phyloP scores from a whole-genome alignment of 2,888 invertebrate genomes.

The Archips crataeganus region DNA sequence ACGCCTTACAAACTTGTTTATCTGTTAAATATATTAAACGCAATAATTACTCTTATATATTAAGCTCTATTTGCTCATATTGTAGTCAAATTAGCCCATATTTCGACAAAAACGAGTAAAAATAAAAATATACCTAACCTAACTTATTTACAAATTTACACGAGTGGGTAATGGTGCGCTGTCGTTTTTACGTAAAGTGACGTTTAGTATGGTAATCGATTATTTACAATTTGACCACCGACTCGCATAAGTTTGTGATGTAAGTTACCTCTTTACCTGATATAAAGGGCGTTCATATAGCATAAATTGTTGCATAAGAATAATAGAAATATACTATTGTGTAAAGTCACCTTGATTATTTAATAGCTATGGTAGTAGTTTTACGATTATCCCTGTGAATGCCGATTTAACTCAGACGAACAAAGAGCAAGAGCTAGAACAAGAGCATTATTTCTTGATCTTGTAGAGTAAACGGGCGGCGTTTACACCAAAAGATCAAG shows the following conservation, averaged over 20 bases:
- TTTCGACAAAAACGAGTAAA: background rate
- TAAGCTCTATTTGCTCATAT: conserved; percentile 9
- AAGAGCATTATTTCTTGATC: too few relatives aligned
- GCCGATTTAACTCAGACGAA: too few relatives aligned
- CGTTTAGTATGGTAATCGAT: background rate
- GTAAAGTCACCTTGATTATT: background rate
- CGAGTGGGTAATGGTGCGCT: background rate
- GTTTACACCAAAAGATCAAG: too few relatives aligned
- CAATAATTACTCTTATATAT: conserved; percentile 3
- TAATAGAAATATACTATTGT: background rate
- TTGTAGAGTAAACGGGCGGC: too few relatives aligned
- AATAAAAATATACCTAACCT: background rate
- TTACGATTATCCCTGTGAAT: too few relatives aligned
- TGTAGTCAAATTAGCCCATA: conserved; percentile 5
- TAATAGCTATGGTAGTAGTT: too few relatives aligned
- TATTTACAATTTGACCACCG: conserved; percentile 8
- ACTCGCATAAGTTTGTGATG: background rate
- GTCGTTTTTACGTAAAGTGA: background rate
- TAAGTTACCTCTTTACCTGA: background rate
- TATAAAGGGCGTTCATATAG: background rate
- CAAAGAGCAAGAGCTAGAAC: too few relatives aligned
- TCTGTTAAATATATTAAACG: background rate
- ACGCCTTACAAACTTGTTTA: background rate
- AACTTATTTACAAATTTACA: background rate
- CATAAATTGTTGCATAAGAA: conserved; percentile 5